Evolutionary conservation across 2,797 vertebrate species (phyloP).

Genomic region (Neosalanx taihuensis): DNA sequence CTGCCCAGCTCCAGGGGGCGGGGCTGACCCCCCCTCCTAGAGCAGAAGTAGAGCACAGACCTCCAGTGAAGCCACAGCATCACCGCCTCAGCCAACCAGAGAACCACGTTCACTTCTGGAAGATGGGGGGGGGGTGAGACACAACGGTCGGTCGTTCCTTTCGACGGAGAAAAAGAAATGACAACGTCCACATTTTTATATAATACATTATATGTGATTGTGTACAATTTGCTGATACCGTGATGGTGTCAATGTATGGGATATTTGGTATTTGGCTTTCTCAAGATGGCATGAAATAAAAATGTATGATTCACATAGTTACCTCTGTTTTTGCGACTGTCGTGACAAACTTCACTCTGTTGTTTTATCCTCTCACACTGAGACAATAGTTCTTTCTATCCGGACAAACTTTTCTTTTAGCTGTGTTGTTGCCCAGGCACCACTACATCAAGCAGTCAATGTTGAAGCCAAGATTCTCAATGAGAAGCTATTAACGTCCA

Average conservation of each 20-base stretch:
- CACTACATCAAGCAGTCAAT: slow-evolving; percentile 7
- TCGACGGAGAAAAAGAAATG: slow-evolving; percentile 46
- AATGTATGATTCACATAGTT: slow-evolving; percentile 73
- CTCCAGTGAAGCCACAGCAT: slow-evolving; percentile 59
- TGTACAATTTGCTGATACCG: slow-evolving; percentile 75
- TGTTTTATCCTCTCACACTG: slow-evolving; percentile 48
- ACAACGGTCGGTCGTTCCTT: slow-evolving; percentile 57
- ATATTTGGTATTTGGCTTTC: slow-evolving; percentile 76
- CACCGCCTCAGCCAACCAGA: slow-evolving; percentile 60
- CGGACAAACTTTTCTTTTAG: slow-evolving; percentile 25
- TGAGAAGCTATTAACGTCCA: slow-evolving; percentile 40
- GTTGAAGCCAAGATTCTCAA: slow-evolving; percentile 65
- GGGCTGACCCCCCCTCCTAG: slow-evolving; percentile 17
- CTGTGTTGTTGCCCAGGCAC: slow-evolving; percentile 33
- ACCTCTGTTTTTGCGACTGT: slow-evolving; percentile 73
- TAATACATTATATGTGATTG: slow-evolving; percentile 75
- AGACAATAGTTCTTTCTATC: slow-evolving; percentile 36
- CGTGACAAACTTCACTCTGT: slow-evolving; percentile 61
- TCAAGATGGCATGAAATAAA: slow-evolving; percentile 73
- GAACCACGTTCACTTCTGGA: slow-evolving; percentile 56
- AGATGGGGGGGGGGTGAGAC: slow-evolving; percentile 48
- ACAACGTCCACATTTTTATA: slow-evolving; percentile 71
- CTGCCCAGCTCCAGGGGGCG: slow-evolving; percentile 42
- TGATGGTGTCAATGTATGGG: slow-evolving; percentile 74
- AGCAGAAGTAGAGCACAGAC: slow-evolving; percentile 56